phyloP scores from a whole-genome alignment of 1,140 invertebrate species.

The Drosophila tsacasi region DNA sequence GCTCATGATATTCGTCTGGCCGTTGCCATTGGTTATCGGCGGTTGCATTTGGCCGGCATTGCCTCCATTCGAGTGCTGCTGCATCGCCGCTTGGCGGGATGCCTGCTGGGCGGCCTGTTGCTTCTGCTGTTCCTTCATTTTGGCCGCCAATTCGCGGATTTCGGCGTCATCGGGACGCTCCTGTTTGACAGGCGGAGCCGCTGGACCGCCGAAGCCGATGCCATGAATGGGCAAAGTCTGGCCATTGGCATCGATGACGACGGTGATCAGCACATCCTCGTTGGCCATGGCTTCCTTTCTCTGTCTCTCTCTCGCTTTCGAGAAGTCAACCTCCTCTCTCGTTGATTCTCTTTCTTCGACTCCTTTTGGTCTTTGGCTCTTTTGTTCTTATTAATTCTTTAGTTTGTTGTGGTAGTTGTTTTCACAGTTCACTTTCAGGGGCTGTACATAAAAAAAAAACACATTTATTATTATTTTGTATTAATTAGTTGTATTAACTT shows the following conservation, averaged over 20 bases:
- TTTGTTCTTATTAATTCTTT: not conserved
- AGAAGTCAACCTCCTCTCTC: slow-evolving; percentile 2
- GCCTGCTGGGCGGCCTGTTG: slow-evolving; percentile 79
- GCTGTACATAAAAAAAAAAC: slow-evolving; percentile 7
- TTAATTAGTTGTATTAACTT: slow-evolving; percentile 1
- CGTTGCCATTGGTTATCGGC: slow-evolving; percentile 81
- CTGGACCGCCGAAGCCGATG: slow-evolving; percentile 63
- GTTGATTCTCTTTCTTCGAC: not conserved
- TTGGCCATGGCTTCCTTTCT: slow-evolving; percentile 27
- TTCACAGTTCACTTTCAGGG: slow-evolving; percentile 12
- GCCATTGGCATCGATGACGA: slow-evolving; percentile 77
- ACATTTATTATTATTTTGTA: slow-evolving; percentile 11
- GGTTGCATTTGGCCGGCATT: slow-evolving; percentile 62
- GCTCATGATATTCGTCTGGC: slow-evolving; percentile 87
- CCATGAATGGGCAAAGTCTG: slow-evolving; percentile 74
- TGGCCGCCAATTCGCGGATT: slow-evolving; percentile 93
- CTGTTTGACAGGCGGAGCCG: slow-evolving; percentile 88
- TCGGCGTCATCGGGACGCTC: slow-evolving; percentile 94
- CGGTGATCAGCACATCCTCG: slow-evolving; percentile 76
- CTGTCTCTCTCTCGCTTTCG: not conserved
- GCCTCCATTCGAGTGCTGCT: slow-evolving; percentile 74
- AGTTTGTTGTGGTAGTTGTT: slow-evolving; percentile 3
- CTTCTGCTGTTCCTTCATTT: slow-evolving; percentile 93
- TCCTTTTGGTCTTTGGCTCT: not conserved
- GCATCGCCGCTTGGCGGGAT: slow-evolving; percentile 76